Evolutionary conservation across 2,888 invertebrate genomes (phyloP).

Genomic region (Polymixis lichenea): DNA sequence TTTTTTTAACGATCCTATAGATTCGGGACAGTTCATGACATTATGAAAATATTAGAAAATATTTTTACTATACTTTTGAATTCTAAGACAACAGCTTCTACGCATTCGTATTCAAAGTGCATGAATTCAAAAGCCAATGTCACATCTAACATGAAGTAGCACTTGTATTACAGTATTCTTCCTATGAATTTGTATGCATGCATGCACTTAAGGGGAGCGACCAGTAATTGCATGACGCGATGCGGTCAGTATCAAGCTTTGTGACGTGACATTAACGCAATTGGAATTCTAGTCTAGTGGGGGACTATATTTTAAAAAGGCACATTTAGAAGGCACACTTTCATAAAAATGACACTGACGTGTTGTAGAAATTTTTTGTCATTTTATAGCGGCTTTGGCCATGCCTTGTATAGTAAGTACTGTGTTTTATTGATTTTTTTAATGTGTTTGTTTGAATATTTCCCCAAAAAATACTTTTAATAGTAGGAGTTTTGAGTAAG

Average conservation of each 20-base stretch:
- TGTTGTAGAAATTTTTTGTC: too few species aligned
- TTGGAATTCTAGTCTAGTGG: conserved; percentile 46
- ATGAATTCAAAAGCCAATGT: conserved; percentile 5
- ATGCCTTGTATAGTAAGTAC: background rate
- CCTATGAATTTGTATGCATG: conserved; percentile 34
- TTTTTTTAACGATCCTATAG: too few species aligned
- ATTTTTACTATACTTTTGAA: background rate
- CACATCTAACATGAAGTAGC: background rate
- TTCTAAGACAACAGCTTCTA: background rate
- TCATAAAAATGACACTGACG: background rate
- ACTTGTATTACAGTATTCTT: conserved; percentile 15
- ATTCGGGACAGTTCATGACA: too few species aligned
- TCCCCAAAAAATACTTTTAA: background rate
- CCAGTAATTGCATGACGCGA: conserved; percentile 50
- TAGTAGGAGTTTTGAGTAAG: background rate
- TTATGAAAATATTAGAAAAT: background rate
- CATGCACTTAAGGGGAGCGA: conserved; percentile 46
- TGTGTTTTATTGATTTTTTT: background rate
- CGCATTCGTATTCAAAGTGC: background rate
- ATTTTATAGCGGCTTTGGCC: background rate
- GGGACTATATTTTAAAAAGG: conserved; percentile 14
- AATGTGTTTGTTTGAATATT: background rate
- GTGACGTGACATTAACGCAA: conserved; percentile 58
- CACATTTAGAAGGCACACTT: background rate
- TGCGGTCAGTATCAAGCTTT: conserved; percentile 50